Evolutionary conservation across 2,888 invertebrate genomes (phyloP), one percentile per base, ranked within the genome.

Genomic region (Monochamus alternatus): DNA sequence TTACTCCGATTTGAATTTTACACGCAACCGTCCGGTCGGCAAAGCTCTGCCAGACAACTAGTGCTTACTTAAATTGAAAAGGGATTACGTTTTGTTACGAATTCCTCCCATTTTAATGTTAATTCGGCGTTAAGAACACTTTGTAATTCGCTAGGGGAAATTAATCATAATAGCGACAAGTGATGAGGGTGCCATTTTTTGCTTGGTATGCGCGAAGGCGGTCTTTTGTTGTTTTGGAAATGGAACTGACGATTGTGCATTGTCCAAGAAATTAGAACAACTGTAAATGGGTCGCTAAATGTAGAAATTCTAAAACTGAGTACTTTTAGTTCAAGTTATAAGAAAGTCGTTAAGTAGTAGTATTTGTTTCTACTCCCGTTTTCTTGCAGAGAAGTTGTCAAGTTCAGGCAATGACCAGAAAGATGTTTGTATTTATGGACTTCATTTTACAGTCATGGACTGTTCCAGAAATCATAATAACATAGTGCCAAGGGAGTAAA

Each of bases 111-210:
- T 14, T 55, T 22, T 55, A 55, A 55, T 55, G n/a, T 5, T n/a
- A 55, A 55, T 55, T 55, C 22, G 22, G 55, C n/a, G 14, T 55
- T 55, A n/a, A 55, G 4, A 38, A 38, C 38, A 7, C 5, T 38
- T 38, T 55, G 55, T 55, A 7, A 22, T 22, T 22, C 55, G 7
- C 3, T 14, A 7, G 1, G 55, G 55, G 7, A 55, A 5, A 55
- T 55, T n/a, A 55, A 55, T 55, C 55, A 55, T 55, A 38, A 38
- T 38, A 55, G 55, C 3, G 55, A 55, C 55, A 55, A n/a, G 55
- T 22, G 55, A 55, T 5, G 55, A 22, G 55, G n/a, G 55, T n/a
- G 55, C 4, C n/a, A 47, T 55, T 55, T 55, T 55, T 55, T 55
- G 55, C 22, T 5, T n/a, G 22, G 7, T 7, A 9, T 47, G 9